Evolutionary conservation across 1,140 invertebrate genomes (phyloP), one percentile per base, ranked within the genome.

Genomic region (Lasioglossum baleicum): DNA sequence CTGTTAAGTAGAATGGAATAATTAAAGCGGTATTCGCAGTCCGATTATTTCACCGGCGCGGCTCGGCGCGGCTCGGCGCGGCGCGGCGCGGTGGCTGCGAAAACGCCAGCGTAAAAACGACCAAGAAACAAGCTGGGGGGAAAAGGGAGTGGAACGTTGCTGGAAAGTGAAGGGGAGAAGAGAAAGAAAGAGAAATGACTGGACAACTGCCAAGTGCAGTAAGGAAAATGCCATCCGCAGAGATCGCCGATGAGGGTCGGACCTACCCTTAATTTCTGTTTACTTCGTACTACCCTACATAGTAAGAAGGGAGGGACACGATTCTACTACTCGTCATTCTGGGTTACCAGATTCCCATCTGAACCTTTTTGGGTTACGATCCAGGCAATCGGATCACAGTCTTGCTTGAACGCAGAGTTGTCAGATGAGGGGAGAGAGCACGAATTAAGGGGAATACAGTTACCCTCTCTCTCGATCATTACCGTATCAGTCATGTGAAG

Each of bases 1-100:
- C 35, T 66, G 75, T 81, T 81, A 81, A 81, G 74, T 81, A 81
- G 80, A 81, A 77, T 81, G 80, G 80, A 81, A 81, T 81, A 81
- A 81, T 81, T 81, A 81, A 80, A 80, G 31, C 72, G 72, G 71
- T 61, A 74, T 80, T 75, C 44, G 77, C 77, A 73, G 72, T 2
- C 31, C 71, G 72, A 80, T 75, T 68, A 53, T 68, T 80, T 75
- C 72, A 80, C 22, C 35, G 35, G 35, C 35, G 35, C 5, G 35
- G 35, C 78, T n/a, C n/a, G n/a, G n/a, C n/a, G n/a, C n/a, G n/a
- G n/a, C n/a, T n/a, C n/a, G n/a, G n/a, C n/a, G n/a, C n/a, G n/a
- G n/a, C n/a, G n/a, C 35, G 35, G 35, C 35, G 35, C 5, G 35
- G 35, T 71, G 61, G 70, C 7, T 11, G 31, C 71, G 71, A 60